Evolutionary conservation across 2,113 vertebrate genomes (phyloP).

Genomic region (Salvator merianae): DNA sequence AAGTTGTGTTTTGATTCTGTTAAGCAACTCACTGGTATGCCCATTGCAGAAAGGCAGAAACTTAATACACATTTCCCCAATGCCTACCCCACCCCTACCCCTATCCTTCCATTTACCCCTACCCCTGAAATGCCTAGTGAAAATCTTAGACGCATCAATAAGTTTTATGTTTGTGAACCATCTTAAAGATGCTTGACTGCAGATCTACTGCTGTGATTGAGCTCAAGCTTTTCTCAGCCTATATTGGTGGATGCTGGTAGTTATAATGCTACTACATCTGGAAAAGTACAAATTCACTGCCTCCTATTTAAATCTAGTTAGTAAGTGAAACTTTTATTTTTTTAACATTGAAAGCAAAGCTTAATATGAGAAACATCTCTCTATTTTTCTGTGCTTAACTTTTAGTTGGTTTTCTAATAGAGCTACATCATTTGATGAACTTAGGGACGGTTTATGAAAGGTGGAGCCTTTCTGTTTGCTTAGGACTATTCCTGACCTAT

Average conservation of each 20-base stretch:
- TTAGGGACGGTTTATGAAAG: conserved; percentile 47
- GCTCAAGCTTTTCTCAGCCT: too few relatives aligned
- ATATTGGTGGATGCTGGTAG: too few relatives aligned
- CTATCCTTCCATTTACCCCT: too few relatives aligned
- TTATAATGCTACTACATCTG: too few relatives aligned
- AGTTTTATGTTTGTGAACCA: conserved; percentile 12
- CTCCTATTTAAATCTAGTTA: background rate
- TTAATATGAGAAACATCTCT: conserved; percentile 7
- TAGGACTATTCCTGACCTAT: conserved; percentile 42
- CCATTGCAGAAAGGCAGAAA: too few relatives aligned
- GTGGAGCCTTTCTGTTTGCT: conserved; percentile 42
- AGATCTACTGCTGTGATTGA: too few relatives aligned
- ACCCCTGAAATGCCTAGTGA: background rate
- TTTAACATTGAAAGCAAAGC: background rate
- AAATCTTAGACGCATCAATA: background rate
- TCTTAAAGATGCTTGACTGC: conserved; percentile 13
- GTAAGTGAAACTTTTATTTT: conserved; percentile 1
- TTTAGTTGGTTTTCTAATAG: conserved; percentile 1
- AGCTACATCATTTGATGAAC: conserved; percentile 51
- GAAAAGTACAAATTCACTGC: too few relatives aligned
- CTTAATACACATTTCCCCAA: too few relatives aligned
- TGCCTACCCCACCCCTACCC: too few relatives aligned
- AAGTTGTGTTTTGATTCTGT: background rate
- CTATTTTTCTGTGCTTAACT: conserved; percentile 27
- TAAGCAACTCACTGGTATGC: background rate